Base-by-base conservation (phyloP, 2,113 vertebrate species). In the Orycteropus afer region DNA sequence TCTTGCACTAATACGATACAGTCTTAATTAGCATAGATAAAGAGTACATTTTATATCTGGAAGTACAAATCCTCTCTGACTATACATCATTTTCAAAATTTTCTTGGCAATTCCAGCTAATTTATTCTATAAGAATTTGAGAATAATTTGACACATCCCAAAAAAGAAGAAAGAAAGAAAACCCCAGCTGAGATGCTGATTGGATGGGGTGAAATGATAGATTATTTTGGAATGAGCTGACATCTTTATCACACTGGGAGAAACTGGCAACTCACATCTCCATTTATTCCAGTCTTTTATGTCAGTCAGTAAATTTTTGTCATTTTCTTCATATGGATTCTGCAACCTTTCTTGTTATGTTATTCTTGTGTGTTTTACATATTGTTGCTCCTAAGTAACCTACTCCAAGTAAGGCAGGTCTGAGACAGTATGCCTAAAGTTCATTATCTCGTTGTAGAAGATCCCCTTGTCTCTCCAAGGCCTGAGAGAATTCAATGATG, bases 31-130 rank as follows among this genome's bases (percentile, higher is more conserved):
- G 79, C 86, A 86, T 89, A 96, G 51, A 90, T 74, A 88, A 77
- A 77, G 65, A 88, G 86, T 69, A 83, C 37, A 86, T 88, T 92
- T 92, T 95, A 83, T 77, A 95, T 95, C 81, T 89, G 63, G 93
- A 96, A 94, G 96, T 94, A 82, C 90, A 97, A 97, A 96, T 96
- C 55, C 91, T 77, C 78, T 83, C 86, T 89, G 55, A 88, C 92
- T 95, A 97, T 87, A 90, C 22, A 96, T 74, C 55, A 88, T 95
- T 97, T 95, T 96, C 76, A 94, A 91, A 94, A 67, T 94, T 95
- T 94, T 95, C 94, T 91, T 95, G 89, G 91, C 91, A 95, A 91
- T 96, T 93, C 77, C 91, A 96, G 49, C 51, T 83, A 96, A 85
- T 76, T 91, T 90, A 88, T 89, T 91, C 78, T 89, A 96, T 86